Base-by-base conservation (phyloP, 2,888 invertebrate genomes). In the Piscicola geometra region DNA sequence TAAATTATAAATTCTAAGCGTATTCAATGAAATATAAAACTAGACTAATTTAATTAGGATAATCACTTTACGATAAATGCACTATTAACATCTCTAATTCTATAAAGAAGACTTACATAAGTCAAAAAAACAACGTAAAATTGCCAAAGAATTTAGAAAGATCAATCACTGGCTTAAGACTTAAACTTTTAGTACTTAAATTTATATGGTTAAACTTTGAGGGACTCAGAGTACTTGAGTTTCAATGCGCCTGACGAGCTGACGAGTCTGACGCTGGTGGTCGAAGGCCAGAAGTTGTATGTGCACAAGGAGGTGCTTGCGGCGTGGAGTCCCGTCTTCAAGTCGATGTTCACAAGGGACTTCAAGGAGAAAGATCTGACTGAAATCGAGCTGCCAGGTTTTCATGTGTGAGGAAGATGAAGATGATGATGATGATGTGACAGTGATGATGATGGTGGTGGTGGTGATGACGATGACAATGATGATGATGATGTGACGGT, bases 291-390 rank as follows among this genome's bases (percentile, higher is more conserved):
- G 35, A 78, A 79, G 41, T 78, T 83, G 35, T 82, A 81, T 67
- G 82, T 83, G 2, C 83, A 83, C 79, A 79, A 81, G 52, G 82
- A 82, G 67, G 81, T 82, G 41, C 75, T 83, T 71, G 82, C 83
- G 12, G 82, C 82, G 30, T 83, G 82, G 83, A 82, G 82, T n/a
- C 81, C 81, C 21, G 82, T 83, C 60, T 83, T 83, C 81, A 80
- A 81, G 76, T 78, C 80, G 64, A 80, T 83, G 80, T 81, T 83
- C 60, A 77, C 81, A 15, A 77, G 79, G 21, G 80, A 81, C 72
- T 81, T 82, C 71, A 76, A 78, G 5, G 78, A 80, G 60, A 77
- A 79, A 56, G 78, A 79, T 2, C 69, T 77, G 0, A 78, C 78
- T 32, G 81, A 82, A 74, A 82, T 83, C 72, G 79, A 80, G 50